Evolutionary conservation across 53 echinoderm and acorn worm species (phyloP).

Genomic region (Echinometra lucunter): DNA sequence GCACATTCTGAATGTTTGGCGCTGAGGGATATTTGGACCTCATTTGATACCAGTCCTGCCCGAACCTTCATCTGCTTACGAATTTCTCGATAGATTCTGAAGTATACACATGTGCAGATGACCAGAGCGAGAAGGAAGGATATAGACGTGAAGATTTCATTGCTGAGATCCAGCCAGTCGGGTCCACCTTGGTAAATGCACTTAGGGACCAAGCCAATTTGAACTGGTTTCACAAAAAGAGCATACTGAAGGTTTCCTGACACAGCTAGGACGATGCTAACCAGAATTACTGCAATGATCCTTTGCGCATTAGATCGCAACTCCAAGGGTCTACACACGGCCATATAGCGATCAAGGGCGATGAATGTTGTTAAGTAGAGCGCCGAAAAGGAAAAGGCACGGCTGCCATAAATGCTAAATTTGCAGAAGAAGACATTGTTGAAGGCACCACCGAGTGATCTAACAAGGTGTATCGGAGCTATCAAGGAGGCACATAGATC

Average conservation of each 20-base stretch:
- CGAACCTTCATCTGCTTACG: conserved; percentile 64
- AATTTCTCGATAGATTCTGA: conserved; percentile 45
- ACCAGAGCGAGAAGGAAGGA: conserved; percentile 39
- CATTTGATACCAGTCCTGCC: not conserved
- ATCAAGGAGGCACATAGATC: conserved; percentile 51
- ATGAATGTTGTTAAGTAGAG: conserved; percentile 60
- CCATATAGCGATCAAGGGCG: conserved; percentile 60
- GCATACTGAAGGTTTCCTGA: conserved; percentile 52
- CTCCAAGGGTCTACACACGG: conserved; percentile 44
- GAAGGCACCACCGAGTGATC: conserved; percentile 55
- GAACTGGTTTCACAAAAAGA: conserved; percentile 41
- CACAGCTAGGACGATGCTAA: conserved; percentile 25
- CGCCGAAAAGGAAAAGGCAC: conserved; percentile 63
- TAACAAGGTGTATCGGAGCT: conserved; percentile 45
- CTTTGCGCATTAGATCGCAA: not conserved
- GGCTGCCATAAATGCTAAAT: conserved; percentile 51
- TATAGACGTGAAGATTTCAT: conserved; percentile 64
- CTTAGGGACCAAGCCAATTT: conserved; percentile 15
- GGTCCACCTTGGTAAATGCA: conserved; percentile 67
- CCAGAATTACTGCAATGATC: not conserved
- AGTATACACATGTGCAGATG: conserved; percentile 35
- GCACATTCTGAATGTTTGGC: not conserved
- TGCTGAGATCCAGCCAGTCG: conserved; percentile 56
- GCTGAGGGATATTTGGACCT: not conserved
- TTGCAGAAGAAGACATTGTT: conserved; percentile 49